These are phyloP conservation scores for Hyperopisus bebe DNA, from an alignment of 2,113 vertebrate genomes.

Conservation along the genomic window DNA sequence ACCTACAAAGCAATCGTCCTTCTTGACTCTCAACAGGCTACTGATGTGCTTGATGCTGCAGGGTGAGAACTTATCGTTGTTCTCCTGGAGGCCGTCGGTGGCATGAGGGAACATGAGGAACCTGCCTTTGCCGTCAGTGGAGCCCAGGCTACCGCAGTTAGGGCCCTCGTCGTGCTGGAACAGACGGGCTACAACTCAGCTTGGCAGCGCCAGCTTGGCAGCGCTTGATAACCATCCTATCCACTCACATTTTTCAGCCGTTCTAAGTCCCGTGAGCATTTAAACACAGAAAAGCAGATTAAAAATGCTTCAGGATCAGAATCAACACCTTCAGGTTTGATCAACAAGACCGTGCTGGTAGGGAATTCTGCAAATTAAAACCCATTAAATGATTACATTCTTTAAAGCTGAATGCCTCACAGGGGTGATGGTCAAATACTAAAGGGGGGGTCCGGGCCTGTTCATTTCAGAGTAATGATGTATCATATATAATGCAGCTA, in stretches of 20 bases:
- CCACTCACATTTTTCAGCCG: neutral
- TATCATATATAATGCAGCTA: neutral
- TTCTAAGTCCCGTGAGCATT: neutral
- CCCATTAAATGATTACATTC: neutral
- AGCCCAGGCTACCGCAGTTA: slow-evolving; percentile 54
- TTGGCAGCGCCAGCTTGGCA: neutral
- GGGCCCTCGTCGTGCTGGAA: slow-evolving; percentile 64
- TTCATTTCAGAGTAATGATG: neutral
- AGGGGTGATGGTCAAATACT: neutral
- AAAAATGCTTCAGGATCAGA: neutral
- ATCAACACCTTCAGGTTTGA: neutral
- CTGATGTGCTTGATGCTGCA: slow-evolving; percentile 64
- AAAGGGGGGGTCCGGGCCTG: neutral
- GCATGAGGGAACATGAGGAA: slow-evolving; percentile 73
- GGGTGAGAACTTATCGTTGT: slow-evolving; percentile 69
- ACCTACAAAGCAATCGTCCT: slow-evolving; percentile 71
- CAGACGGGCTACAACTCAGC: neutral
- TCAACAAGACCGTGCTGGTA: neutral
- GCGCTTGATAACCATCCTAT: neutral
- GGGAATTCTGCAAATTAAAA: neutral
- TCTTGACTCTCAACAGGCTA: slow-evolving; percentile 55
- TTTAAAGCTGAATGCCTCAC: neutral
- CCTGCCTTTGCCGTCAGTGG: slow-evolving; percentile 51
- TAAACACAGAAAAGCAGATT: neutral
- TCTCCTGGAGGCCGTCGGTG: slow-evolving; percentile 58